A percentile compares a stretch with the other conserved stretches of the same genome.
Conservation (phyloP, 2,797 vertebrate genomes). For the Sebastes aleutianus region DNA sequence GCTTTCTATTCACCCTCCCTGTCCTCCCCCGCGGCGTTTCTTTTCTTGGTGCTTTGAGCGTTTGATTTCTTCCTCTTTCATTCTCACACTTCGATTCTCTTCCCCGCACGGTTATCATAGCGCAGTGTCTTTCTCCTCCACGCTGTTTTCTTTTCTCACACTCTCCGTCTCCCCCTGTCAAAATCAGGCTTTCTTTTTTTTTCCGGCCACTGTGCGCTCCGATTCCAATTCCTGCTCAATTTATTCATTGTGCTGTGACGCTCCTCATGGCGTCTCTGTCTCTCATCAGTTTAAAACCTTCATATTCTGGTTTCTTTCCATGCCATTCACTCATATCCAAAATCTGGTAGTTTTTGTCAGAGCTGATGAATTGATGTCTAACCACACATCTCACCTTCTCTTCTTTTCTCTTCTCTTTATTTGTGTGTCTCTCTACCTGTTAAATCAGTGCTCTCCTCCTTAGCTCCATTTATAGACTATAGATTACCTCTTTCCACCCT, state of each 20-base stretch:
- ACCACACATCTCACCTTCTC: background rate
- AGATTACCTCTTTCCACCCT: background rate
- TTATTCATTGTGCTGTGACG: constrained; percentile 29
- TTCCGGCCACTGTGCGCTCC: background rate
- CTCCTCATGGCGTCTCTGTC: constrained; percentile 1
- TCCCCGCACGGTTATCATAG: constrained; percentile 28
- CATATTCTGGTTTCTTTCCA: background rate
- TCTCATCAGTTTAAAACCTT: constrained; percentile 20
- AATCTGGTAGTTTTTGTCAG: background rate
- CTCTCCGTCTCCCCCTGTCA: constrained; percentile 13
- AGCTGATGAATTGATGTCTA: constrained; percentile 1
- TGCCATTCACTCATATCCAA: background rate
- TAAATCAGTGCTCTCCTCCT: background rate
- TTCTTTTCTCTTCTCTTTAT: background rate
- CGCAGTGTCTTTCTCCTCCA: constrained; percentile 25
- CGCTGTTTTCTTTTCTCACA: constrained; percentile 5
- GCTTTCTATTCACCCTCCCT: background rate
- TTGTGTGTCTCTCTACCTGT: constrained; percentile 3
- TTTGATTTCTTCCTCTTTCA: constrained; percentile 51
- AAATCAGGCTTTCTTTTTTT: constrained; percentile 8
- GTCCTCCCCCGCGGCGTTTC: background rate
- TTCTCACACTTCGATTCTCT: constrained; percentile 30
- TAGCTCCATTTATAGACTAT: background rate
- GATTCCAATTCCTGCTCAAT: constrained; percentile 44
- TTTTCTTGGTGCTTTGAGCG: constrained; percentile 17